Evolutionary conservation across 2,113 vertebrate species (phyloP).

Genomic region (Passer montanus): DNA sequence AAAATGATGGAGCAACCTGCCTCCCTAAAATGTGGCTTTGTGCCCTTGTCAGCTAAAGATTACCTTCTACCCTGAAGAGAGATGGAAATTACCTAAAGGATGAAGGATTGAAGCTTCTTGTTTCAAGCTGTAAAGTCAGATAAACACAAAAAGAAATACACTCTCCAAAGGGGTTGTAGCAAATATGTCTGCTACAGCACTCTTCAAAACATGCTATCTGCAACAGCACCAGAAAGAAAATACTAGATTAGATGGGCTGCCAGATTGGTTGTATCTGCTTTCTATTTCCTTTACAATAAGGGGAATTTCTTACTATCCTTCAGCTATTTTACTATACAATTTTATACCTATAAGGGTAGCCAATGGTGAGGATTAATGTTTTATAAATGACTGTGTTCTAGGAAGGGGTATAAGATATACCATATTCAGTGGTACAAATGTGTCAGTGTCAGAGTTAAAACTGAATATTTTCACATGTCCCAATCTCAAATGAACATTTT

Average conservation of each 20-base stretch:
- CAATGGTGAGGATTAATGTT: neutral
- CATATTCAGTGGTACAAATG: neutral
- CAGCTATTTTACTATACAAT: neutral
- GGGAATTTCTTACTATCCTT: neutral
- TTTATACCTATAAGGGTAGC: neutral
- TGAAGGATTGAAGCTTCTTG: neutral
- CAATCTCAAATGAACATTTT: neutral
- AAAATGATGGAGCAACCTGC: neutral
- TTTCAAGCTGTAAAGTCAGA: neutral
- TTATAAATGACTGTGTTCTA: neutral
- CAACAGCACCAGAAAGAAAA: neutral
- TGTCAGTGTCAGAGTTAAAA: neutral
- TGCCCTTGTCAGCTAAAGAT: slow-evolving; percentile 8
- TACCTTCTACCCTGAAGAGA: neutral
- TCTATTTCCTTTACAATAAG: neutral
- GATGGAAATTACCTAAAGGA: neutral
- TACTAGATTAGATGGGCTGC: neutral
- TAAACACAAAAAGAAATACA: neutral
- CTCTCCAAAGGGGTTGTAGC: neutral
- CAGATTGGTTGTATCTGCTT: neutral
- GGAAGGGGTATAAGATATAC: fast-evolving
- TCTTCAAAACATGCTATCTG: neutral
- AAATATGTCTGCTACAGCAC: neutral
- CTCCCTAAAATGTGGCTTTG: neutral
- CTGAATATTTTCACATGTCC: neutral